phyloP scores from a whole-genome alignment of 37 sponge, comb jelly and placozoan species.

The Cladorhizidae sp. region DNA sequence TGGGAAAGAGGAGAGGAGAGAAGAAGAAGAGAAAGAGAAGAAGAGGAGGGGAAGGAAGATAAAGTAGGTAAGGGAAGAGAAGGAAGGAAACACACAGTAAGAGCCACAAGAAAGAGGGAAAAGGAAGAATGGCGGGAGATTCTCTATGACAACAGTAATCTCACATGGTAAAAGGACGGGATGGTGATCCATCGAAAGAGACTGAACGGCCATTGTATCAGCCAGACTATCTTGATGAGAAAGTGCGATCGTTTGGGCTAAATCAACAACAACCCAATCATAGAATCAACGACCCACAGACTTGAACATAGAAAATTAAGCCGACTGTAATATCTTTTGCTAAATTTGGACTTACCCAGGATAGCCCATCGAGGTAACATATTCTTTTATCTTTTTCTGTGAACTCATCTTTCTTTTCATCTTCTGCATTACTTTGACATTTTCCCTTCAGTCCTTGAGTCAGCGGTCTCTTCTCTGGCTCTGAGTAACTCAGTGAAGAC shows the following conservation, averaged over 20 bases:
- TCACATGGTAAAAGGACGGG: slow-evolving; percentile 78
- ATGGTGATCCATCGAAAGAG: slow-evolving; percentile 84
- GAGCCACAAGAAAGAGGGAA: no score
- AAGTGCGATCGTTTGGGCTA: slow-evolving; percentile 67
- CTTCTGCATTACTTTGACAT: not conserved
- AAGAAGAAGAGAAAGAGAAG: no score
- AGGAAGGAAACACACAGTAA: no score
- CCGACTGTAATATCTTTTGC: not conserved
- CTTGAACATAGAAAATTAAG: not conserved
- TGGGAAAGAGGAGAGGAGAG: no score
- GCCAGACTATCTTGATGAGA: slow-evolving; percentile 73
- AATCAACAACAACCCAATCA: not conserved
- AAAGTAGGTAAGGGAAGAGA: no score
- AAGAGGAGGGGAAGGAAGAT: no score
- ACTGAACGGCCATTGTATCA: slow-evolving; percentile 84
- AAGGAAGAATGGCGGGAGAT: not conserved
- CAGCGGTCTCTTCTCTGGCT: not conserved
- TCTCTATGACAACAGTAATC: not conserved
- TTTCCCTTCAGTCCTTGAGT: not conserved
- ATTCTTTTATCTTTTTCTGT: not conserved
- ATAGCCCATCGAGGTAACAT: slow-evolving; percentile 1
- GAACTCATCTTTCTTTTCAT: no score
- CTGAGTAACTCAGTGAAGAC: not conserved
- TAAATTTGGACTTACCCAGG: not conserved
- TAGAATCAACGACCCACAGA: not conserved